These are phyloP conservation scores for Clavelina lepadiformis DNA, from an alignment of 23 tunicate genomes.

Conservation along the genomic window DNA sequence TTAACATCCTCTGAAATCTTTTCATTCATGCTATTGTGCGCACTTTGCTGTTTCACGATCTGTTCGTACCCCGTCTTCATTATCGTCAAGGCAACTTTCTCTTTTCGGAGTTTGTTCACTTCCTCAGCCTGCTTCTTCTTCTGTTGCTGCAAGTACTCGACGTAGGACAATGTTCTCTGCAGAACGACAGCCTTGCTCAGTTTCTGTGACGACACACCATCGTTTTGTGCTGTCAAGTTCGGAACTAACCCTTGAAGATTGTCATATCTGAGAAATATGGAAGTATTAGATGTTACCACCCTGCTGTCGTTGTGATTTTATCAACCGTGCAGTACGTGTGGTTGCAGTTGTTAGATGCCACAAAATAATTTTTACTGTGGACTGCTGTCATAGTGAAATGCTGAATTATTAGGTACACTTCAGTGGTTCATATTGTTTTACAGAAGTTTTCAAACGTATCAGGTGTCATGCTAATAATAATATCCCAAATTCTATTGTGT, in stretches of 20 bases:
- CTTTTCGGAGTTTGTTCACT: constrained; percentile 50
- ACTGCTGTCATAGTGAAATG: too few species aligned
- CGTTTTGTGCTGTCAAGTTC: constrained; percentile 17
- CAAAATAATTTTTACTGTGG: too few species aligned
- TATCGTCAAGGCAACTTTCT: constrained; percentile 58
- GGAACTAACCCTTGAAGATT: constrained; percentile 79
- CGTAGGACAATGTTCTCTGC: constrained; percentile 65
- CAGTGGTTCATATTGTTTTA: too few species aligned
- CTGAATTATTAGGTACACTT: too few species aligned
- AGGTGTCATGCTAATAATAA: too few species aligned
- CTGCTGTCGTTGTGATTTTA: too few species aligned
- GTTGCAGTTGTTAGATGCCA: too few species aligned
- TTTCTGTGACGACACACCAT: constrained; percentile 55
- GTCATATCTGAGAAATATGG: constrained; percentile 40
- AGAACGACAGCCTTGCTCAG: constrained; percentile 86
- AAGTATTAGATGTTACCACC: too few species aligned
- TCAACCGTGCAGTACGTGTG: too few species aligned
- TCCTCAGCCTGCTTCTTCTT: constrained; percentile 82
- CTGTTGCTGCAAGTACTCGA: constrained; percentile 76
- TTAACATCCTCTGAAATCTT: constrained; percentile 67
- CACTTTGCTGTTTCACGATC: constrained; percentile 64
- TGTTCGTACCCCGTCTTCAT: constrained; percentile 74
- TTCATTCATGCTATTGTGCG: constrained; percentile 11
- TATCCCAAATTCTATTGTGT: too few species aligned
- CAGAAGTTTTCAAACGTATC: too few species aligned